Percentiles rank a stretch among this genome's conserved stretches.
Evolutionary conservation across 2,888 invertebrate species (phyloP).

Genomic region (Hydropsyche betteni): DNA sequence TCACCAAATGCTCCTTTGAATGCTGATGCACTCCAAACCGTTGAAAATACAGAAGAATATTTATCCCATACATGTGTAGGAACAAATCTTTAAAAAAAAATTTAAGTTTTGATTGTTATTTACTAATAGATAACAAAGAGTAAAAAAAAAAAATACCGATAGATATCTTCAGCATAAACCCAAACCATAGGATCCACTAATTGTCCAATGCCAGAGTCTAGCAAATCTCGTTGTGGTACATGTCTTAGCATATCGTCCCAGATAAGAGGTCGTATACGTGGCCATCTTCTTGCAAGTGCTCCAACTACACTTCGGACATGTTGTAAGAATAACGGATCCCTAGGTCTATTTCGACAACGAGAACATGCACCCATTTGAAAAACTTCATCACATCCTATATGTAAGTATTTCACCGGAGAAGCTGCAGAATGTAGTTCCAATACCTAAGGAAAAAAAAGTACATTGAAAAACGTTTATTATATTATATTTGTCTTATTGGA

Average conservation of each 20-base stretch:
- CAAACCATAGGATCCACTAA: slow-evolving; percentile 83
- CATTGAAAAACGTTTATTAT: not conserved
- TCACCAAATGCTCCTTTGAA: slow-evolving; percentile 82
- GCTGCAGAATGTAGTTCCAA: slow-evolving; percentile 46
- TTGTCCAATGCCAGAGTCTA: slow-evolving; percentile 70
- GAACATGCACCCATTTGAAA: slow-evolving; percentile 75
- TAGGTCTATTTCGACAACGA: slow-evolving; percentile 63
- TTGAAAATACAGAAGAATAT: slow-evolving; percentile 72
- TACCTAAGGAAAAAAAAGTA: slow-evolving; percentile 34
- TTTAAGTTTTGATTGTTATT: not conserved
- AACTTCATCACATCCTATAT: slow-evolving; percentile 81
- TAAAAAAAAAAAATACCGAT: slow-evolving; percentile 57
- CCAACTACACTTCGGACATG: slow-evolving; percentile 70
- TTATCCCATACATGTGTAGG: slow-evolving; percentile 69
- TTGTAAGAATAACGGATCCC: slow-evolving; percentile 69
- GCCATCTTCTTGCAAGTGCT: slow-evolving; percentile 69
- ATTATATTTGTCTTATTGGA: not conserved
- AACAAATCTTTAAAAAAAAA: slow-evolving; percentile 49
- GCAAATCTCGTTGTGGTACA: slow-evolving; percentile 68
- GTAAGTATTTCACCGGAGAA: slow-evolving; percentile 63
- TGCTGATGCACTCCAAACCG: slow-evolving; percentile 78
- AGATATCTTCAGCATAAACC: slow-evolving; percentile 80
- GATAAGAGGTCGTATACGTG: slow-evolving; percentile 70
- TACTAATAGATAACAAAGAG: slow-evolving; percentile 51
- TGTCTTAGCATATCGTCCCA: slow-evolving; percentile 86